A percentile compares a stretch with the other conserved stretches of the same genome.
phyloP scores from a whole-genome alignment of 1,140 invertebrate genomes.

The Octopus sinensis region DNA sequence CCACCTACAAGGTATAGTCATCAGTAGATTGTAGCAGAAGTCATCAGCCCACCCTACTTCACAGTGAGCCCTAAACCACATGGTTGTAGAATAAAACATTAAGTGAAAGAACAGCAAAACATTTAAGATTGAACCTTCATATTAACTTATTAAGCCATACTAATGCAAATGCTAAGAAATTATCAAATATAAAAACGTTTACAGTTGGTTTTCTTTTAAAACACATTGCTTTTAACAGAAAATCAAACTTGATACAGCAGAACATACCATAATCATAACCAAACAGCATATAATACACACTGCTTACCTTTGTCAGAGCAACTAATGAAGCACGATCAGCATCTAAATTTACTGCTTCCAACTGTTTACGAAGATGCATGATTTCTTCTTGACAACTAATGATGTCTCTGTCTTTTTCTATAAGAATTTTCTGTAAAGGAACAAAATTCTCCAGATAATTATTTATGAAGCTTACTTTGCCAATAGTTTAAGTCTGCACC shows the following conservation, averaged over 20 bases:
- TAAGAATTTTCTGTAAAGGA: constrained; percentile 54
- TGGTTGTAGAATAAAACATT: neutral
- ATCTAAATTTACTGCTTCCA: constrained; percentile 56
- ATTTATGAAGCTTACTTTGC: too few relatives aligned
- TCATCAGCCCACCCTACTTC: neutral
- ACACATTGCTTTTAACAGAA: neutral
- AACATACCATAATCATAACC: too few relatives aligned
- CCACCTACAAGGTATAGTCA: too few relatives aligned
- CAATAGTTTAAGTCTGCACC: too few relatives aligned
- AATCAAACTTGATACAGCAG: too few relatives aligned
- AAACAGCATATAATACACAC: too few relatives aligned
- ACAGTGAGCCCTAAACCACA: neutral
- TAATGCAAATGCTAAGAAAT: too few relatives aligned
- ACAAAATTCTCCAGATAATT: neutral
- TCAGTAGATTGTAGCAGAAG: neutral
- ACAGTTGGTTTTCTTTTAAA: too few relatives aligned
- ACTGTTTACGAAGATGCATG: constrained; percentile 56
- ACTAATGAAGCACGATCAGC: constrained; percentile 56
- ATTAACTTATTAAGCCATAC: too few relatives aligned
- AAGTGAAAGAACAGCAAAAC: neutral
- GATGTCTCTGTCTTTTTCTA: constrained; percentile 69
- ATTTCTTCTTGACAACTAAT: constrained; percentile 58
- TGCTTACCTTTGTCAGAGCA: constrained; percentile 49
- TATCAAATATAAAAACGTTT: too few relatives aligned
- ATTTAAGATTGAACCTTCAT: too few relatives aligned